These are phyloP conservation scores for Drosophila macrospina DNA, from an alignment of 2,888 invertebrate genomes.

Conservation along the genomic window DNA sequence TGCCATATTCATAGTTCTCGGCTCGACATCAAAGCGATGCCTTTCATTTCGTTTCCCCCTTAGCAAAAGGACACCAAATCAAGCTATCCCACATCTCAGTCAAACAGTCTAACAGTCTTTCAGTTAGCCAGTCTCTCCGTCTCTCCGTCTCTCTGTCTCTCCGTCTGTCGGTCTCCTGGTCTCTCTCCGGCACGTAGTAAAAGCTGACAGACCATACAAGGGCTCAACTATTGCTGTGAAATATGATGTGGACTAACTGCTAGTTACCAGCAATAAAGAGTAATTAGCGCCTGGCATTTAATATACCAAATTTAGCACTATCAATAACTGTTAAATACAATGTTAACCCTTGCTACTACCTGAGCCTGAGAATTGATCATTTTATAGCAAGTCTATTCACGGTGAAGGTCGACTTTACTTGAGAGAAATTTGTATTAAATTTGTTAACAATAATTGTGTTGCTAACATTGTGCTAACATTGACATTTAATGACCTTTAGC, in stretches of 20 bases:
- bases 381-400: neutral
- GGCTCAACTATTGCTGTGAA: slow-evolving; percentile 75
- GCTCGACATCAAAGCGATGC: slow-evolving; percentile 71
- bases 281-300: slow-evolving; percentile 67
- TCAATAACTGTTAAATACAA: slow-evolving; percentile 37
- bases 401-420: neutral
- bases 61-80: slow-evolving; percentile 71
- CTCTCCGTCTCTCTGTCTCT: neutral
- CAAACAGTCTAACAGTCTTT: neutral
- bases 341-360: slow-evolving; percentile 17
- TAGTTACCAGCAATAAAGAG: slow-evolving; percentile 61
- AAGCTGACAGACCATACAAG: slow-evolving; percentile 73
- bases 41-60: slow-evolving; percentile 72
- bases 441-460: neutral
- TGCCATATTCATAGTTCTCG: slow-evolving; percentile 61
- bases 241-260: slow-evolving; percentile 71
- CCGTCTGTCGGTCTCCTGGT: neutral
- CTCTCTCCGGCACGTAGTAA: slow-evolving; percentile 66
- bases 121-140: neutral
- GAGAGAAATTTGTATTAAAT: neutral
- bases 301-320: slow-evolving; percentile 55
- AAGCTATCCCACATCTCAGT: slow-evolving; percentile 70
- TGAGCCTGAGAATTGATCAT: slow-evolving; percentile 3
- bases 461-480: neutral
- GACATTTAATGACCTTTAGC: neutral